Conservation (phyloP, 1,140 invertebrate genomes). For the Heliothis subflexa region DNA sequence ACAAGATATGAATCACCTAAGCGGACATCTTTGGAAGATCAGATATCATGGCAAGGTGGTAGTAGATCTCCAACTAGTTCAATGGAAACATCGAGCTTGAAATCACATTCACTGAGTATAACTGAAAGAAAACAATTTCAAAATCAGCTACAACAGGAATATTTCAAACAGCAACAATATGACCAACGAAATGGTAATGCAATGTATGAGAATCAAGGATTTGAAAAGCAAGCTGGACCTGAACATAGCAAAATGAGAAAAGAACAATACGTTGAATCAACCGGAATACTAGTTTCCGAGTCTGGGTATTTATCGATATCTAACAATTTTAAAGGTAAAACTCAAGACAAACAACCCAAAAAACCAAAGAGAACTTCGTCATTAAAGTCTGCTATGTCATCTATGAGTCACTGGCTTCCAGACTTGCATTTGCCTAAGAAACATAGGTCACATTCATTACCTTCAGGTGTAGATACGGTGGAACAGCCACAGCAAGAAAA, state of each 20-base stretch:
- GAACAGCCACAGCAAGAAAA: constrained; percentile 82
- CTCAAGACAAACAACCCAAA: constrained; percentile 88
- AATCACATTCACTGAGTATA: constrained; percentile 88
- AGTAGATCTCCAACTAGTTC: constrained; percentile 88
- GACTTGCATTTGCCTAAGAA: constrained; percentile 92
- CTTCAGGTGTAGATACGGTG: constrained; percentile 89
- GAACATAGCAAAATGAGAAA: constrained; percentile 75
- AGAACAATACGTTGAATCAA: constrained; percentile 84
- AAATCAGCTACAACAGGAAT: constrained; percentile 87
- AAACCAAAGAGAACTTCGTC: constrained; percentile 91
- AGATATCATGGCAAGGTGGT: constrained; percentile 86
- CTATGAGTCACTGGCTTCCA: constrained; percentile 92
- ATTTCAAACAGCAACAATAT: constrained; percentile 85
- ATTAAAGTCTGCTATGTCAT: constrained; percentile 92
- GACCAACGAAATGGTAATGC: constrained; percentile 83
- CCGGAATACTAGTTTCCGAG: constrained; percentile 91
- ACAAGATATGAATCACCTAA: constrained; percentile 89
- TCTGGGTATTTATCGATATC: constrained; percentile 93
- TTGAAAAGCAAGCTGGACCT: constrained; percentile 74
- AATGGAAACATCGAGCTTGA: constrained; percentile 88
- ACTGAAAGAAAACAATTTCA: constrained; percentile 87
- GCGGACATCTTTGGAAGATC: constrained; percentile 87
- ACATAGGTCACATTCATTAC: constrained; percentile 93
- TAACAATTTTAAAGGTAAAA: constrained; percentile 87
- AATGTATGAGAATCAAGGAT: constrained; percentile 82